Percentiles rank a stretch among this genome's conserved stretches.
phyloP scores from a whole-genome alignment of 2,113 vertebrate species.

The Marmota flaviventris region DNA sequence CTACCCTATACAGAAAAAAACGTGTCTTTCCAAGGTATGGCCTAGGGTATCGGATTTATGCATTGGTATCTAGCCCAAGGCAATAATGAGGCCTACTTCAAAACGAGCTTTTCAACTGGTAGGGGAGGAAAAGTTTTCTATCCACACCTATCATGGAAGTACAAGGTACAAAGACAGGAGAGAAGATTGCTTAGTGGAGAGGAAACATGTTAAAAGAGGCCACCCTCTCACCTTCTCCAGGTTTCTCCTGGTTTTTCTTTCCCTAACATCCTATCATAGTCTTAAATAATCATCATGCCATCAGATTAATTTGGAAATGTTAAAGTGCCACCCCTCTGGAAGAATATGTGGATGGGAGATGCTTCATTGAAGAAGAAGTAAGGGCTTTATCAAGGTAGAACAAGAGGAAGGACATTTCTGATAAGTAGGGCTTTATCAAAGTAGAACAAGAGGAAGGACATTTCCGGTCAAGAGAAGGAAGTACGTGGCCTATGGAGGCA shows the following conservation, averaged over 20 bases:
- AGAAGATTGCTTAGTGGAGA: not conserved
- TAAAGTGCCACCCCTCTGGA: not conserved
- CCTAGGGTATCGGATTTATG: not conserved
- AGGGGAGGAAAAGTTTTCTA: not conserved
- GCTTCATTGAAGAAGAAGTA: not conserved
- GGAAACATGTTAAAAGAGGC: not conserved
- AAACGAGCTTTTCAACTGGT: not conserved
- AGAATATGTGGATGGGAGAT: not conserved
- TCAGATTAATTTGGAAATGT: constrained; percentile 3
- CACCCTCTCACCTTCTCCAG: not conserved
- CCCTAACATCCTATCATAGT: not conserved
- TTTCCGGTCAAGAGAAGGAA: not conserved
- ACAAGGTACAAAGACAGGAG: not conserved
- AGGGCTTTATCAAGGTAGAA: not conserved
- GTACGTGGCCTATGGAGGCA: not conserved
- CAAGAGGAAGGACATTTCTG: not conserved
- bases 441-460: not conserved
- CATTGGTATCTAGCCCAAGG: not conserved
- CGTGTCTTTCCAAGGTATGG: not conserved
- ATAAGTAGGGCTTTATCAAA: not conserved
- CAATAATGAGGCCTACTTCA: not conserved
- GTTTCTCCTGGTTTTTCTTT: not conserved
- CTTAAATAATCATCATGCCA: constrained; percentile 28
- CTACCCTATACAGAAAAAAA: not conserved
- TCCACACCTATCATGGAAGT: not conserved